phyloP scores from a whole-genome alignment of 1,140 invertebrate genomes.

The Polypedilum pembai region DNA sequence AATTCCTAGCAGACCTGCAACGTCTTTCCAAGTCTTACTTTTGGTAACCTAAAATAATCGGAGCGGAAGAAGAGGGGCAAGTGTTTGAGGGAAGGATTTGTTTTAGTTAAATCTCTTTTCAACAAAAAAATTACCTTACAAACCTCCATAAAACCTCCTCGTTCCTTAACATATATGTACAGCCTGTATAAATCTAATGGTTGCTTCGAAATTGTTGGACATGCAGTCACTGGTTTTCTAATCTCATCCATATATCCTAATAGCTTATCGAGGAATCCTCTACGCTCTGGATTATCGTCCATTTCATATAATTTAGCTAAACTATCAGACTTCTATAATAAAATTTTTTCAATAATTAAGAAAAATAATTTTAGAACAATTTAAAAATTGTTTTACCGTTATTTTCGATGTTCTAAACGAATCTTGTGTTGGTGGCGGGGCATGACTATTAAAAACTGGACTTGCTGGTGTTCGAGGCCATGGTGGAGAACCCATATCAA shows the following conservation, averaged over 20 bases:
- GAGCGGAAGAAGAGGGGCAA: slow-evolving; percentile 30
- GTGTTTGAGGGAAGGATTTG: slow-evolving; percentile 30
- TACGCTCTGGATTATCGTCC: slow-evolving; percentile 87
- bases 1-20: slow-evolving; percentile 85
- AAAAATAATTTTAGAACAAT: slow-evolving; percentile 26
- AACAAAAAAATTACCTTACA: slow-evolving; percentile 50
- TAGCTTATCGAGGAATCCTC: slow-evolving; percentile 85
- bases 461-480: slow-evolving; percentile 84
- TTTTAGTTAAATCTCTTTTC: neutral
- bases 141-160: slow-evolving; percentile 96
- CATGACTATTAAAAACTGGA: slow-evolving; percentile 87
- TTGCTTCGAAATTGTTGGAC: slow-evolving; percentile 96
- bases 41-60: slow-evolving; percentile 75
- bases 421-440: slow-evolving; percentile 59
- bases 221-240: slow-evolving; percentile 84
- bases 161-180: slow-evolving; percentile 89
- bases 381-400: slow-evolving; percentile 38
- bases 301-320: slow-evolving; percentile 92
- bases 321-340: slow-evolving; percentile 73
- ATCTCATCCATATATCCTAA: slow-evolving; percentile 90
- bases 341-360: neutral
- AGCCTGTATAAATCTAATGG: slow-evolving; percentile 94
- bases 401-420: slow-evolving; percentile 67
- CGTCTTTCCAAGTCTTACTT: slow-evolving; percentile 98
- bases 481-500: slow-evolving; percentile 78